A percentile compares a stretch with the other conserved stretches of the same genome.
Evolutionary conservation across 2,113 vertebrate genomes (phyloP).

Genomic region (Physeter macrocephalus): DNA sequence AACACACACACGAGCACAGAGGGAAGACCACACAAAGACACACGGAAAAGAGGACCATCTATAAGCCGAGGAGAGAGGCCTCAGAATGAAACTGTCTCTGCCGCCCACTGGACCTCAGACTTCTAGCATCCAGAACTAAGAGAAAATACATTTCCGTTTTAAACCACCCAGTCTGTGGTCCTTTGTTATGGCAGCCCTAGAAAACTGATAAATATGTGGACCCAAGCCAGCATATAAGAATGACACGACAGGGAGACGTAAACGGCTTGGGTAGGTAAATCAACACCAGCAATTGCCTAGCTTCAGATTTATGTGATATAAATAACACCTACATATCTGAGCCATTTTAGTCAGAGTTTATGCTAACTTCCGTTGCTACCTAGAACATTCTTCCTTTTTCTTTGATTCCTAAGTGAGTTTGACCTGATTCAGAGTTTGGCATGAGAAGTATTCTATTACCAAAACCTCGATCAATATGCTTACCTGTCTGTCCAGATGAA

Average conservation of each 20-base stretch:
- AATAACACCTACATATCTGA: background rate
- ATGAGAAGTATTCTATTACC: background rate
- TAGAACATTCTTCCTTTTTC: background rate
- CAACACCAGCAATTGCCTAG: background rate
- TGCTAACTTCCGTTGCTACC: background rate
- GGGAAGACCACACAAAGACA: background rate
- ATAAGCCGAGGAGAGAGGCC: background rate
- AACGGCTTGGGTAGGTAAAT: background rate
- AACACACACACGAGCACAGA: background rate
- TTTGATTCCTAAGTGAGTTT: background rate
- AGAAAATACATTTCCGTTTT: background rate
- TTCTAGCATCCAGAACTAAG: background rate
- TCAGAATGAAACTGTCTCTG: background rate
- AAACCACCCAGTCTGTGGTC: background rate
- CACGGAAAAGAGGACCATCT: background rate
- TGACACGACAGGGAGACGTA: accelerated
- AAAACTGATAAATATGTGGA: background rate
- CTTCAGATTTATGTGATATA: background rate
- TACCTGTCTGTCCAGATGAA: background rate
- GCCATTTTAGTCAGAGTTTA: background rate
- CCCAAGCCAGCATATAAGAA: background rate
- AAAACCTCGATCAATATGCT: background rate
- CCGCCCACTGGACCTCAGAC: too few species aligned
- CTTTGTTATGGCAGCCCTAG: background rate
- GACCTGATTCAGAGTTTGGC: background rate